A percentile compares a stretch with the other conserved stretches of the same genome.
phyloP scores from a whole-genome alignment of 2,888 invertebrate species.

The Myopa testacea region DNA sequence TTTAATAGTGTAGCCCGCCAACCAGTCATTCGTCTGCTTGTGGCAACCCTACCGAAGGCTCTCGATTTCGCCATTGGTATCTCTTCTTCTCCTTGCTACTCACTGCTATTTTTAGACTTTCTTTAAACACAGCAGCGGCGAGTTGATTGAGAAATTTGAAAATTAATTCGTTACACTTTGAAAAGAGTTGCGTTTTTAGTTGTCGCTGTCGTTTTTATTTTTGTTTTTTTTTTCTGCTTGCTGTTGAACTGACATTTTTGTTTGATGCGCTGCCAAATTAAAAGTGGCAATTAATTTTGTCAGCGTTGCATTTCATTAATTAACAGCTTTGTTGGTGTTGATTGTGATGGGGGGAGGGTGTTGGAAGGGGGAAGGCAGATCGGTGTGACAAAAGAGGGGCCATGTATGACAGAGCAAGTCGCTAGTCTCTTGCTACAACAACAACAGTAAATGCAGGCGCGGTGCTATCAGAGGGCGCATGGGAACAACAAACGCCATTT shows the following conservation, averaged over 20 bases:
- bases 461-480: too few relatives aligned
- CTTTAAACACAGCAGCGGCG: constrained; percentile 2
- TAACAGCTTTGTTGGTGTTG: constrained; percentile 27
- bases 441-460: not conserved
- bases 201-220: not conserved
- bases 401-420: not conserved
- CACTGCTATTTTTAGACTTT: not conserved
- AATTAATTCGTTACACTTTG: constrained; percentile 48
- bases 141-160: constrained; percentile 46
- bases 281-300: constrained; percentile 63
- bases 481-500: too few relatives aligned
- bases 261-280: constrained; percentile 64
- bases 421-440: not conserved
- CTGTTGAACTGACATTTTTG: constrained; percentile 59
- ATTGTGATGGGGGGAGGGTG: not conserved
- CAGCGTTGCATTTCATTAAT: constrained; percentile 40
- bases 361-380: not conserved
- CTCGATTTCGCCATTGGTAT: not conserved
- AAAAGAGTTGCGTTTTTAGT: constrained; percentile 23
- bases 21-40: constrained; percentile 11
- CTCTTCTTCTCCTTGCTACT: not conserved
- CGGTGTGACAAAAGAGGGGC: not conserved
- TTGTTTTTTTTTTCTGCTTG: constrained; percentile 4
- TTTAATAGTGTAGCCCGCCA: constrained; percentile 42
- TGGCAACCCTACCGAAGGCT: not conserved